Base-by-base conservation (phyloP, 2,797 vertebrate genomes). In the Phoeniculus purpureus region DNA sequence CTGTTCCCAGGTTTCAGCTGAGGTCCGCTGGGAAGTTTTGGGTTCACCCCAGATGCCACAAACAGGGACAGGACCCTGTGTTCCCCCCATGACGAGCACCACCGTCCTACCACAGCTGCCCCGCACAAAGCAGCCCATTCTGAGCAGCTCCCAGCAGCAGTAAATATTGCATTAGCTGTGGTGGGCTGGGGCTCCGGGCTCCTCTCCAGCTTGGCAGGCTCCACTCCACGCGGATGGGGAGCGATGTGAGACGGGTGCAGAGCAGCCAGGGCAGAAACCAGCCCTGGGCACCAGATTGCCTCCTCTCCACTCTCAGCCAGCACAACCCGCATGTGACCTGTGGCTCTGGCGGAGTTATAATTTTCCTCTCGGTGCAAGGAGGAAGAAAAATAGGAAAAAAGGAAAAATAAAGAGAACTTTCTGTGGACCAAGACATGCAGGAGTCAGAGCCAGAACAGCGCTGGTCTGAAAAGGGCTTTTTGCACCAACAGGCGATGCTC, bases 161-260 rank as follows among this genome's bases (percentile, higher is more conserved):
- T 89, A 93, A 96, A 95, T 94, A 95, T 92, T 90, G 77, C 94
- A 85, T 93, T 85, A 95, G 89, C 91, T 95, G 92, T 1, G 82
- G 92, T 85, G 94, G 79, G 79, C 68, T 3, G 3, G 93, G 65
- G 80, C 88, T 85, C 70, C 1, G 77, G 93, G 95, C 77, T 77
- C 80, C 87, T 13, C 73, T 94, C 95, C 93, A 92, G 92, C 83
- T 94, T 91, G 92, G 95, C 92, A 92, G 73, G 50, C 85, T 94
- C 66, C 70, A 34, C 85, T 74, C 15, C 43, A 43, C 14, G 16
- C 16, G 16, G 13, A 43, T 43, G 43, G 43, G 43, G 43, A 43
- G 43, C 43, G 43, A 60, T 80, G 17, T 1, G 67, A 87, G 58
- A 85, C 12, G 89, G 91, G 79, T 16, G 11, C 32, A 7, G 70